Evolutionary conservation across 2,113 vertebrate species (phyloP).

Genomic region (Dunckerocampus dactyliophorus): DNA sequence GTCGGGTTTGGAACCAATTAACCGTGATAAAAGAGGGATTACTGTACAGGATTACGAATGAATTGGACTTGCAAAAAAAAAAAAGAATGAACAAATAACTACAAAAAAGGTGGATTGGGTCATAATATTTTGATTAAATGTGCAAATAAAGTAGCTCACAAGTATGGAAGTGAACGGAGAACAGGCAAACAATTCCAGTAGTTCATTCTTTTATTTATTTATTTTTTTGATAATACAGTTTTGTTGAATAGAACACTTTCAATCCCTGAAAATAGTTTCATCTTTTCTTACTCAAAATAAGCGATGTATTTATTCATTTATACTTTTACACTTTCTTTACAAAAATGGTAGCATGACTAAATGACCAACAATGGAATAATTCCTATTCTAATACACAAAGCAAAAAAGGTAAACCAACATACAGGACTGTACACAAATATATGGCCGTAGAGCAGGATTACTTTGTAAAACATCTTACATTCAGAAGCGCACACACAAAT

Average conservation of each 20-base stretch:
- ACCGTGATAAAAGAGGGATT: too few species aligned
- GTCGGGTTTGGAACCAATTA: too few species aligned
- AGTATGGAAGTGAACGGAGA: not conserved
- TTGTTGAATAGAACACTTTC: conserved; percentile 56
- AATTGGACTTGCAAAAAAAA: too few species aligned
- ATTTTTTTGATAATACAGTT: conserved; percentile 55
- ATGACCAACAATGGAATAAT: conserved; percentile 58
- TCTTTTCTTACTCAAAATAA: conserved; percentile 34
- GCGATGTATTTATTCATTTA: not conserved
- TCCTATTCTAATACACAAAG: conserved; percentile 28
- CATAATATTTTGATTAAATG: too few species aligned
- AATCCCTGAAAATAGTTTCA: conserved; percentile 57
- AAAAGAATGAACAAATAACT: too few species aligned
- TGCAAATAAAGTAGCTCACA: too few species aligned
- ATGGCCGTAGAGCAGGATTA: conserved; percentile 60
- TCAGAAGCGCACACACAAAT: conserved; percentile 68
- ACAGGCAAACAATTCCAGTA: not conserved
- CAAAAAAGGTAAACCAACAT: conserved; percentile 53
- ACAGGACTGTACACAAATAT: conserved; percentile 44
- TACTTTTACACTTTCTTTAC: not conserved
- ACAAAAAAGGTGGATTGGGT: too few species aligned
- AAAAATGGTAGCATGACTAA: conserved; percentile 50
- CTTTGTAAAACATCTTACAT: conserved; percentile 78
- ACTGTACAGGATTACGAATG: too few species aligned
- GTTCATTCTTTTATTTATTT: conserved; percentile 30